Conservation (phyloP, 2,888 invertebrate species). For the Drosophila pegasa region DNA sequence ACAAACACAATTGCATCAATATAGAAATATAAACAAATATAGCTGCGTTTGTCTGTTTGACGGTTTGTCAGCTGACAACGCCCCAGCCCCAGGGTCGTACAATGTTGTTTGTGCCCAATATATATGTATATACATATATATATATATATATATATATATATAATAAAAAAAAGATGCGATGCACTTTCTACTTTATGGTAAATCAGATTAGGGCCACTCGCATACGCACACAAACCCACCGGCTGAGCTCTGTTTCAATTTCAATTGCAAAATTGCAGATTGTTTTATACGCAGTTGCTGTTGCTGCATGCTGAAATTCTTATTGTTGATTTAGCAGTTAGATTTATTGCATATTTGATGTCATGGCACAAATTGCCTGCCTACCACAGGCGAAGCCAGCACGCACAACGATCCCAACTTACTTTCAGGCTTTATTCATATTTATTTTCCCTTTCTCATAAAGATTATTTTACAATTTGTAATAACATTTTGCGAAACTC, state of each 20-base stretch:
- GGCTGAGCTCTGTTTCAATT: conserved; percentile 54
- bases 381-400: conserved; percentile 40
- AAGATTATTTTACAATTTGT: conserved; percentile 8
- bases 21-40: conserved; percentile 52
- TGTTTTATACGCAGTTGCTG: conserved; percentile 61
- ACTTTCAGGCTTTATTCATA: conserved; percentile 9
- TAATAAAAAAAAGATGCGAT: conserved; percentile 39
- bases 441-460: conserved; percentile 28
- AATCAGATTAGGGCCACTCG: conserved; percentile 62
- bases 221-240: conserved; percentile 6
- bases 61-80: conserved; percentile 44
- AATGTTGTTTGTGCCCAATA: conserved; percentile 35
- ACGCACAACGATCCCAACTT: conserved; percentile 34
- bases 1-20: conserved; percentile 36
- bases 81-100: conserved; percentile 44
- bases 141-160: not conserved
- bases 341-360: conserved; percentile 74
- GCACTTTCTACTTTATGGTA: conserved; percentile 60
- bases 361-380: conserved; percentile 66
- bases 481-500: conserved; percentile 5
- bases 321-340: conserved; percentile 67
- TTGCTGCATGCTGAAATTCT: conserved; percentile 34
- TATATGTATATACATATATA: not conserved
- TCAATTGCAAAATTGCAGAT: conserved; percentile 63
- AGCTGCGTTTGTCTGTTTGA: conserved; percentile 32